Evolutionary conservation across 1,140 invertebrate genomes (phyloP).

Genomic region (Saccostrea cuccullata): DNA sequence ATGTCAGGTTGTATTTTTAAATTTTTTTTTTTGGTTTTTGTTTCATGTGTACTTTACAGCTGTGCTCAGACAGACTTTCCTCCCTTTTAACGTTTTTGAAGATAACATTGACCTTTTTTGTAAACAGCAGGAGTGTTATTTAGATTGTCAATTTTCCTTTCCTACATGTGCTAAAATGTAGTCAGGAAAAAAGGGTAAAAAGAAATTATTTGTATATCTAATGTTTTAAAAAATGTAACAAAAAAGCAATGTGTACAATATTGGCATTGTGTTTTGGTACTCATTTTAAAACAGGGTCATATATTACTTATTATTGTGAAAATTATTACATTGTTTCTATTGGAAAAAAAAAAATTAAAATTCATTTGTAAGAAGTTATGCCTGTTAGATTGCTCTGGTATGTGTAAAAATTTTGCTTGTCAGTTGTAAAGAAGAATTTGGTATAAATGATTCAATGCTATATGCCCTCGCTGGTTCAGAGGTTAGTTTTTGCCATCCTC

Average conservation of each 20-base stretch:
- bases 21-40: background rate
- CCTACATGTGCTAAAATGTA: background rate
- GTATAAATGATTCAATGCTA: constrained; percentile 7
- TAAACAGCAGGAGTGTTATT: background rate
- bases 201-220: background rate
- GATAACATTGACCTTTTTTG: background rate
- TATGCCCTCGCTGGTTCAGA: constrained; percentile 15
- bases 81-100: background rate
- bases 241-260: background rate
- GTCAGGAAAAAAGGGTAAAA: background rate
- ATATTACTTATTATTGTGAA: background rate
- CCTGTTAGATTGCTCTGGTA: background rate
- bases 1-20: constrained; percentile 23
- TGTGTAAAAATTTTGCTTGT: background rate
- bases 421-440: background rate
- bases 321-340: background rate
- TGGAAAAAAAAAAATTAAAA: background rate
- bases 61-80: background rate
- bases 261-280: background rate
- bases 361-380: background rate
- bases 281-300: background rate
- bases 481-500: background rate
- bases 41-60: background rate
- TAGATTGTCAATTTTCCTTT: background rate
- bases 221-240: background rate